Conservation (phyloP, 2,888 invertebrate genomes). For the Heterodera filipjevi region DNA sequence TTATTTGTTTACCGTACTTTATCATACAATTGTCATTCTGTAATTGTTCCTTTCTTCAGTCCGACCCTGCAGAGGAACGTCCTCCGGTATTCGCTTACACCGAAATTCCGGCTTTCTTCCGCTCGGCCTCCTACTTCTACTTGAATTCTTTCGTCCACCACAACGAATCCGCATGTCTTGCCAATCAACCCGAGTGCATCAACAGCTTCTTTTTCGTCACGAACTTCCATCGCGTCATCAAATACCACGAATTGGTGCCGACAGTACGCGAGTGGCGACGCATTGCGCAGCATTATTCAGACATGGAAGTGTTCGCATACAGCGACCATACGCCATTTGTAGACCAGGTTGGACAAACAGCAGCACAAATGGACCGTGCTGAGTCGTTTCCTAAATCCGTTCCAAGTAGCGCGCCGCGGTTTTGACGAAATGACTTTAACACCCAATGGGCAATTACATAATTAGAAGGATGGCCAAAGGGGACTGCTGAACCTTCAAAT, state of each 20-base stretch:
- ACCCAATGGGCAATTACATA: too few species aligned
- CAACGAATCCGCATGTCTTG: slow-evolving; percentile 55
- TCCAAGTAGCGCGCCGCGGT: too few species aligned
- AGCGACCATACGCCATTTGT: slow-evolving; percentile 60
- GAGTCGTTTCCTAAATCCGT: too few species aligned
- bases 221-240: slow-evolving; percentile 56
- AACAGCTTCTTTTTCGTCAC: slow-evolving; percentile 59
- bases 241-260: slow-evolving; percentile 60
- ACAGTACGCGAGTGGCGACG: slow-evolving; percentile 51
- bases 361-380: neutral
- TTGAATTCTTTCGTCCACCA: slow-evolving; percentile 57
- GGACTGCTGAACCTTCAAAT: too few species aligned
- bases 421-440: neutral
- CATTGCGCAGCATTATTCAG: slow-evolving; percentile 51
- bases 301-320: slow-evolving; percentile 52
- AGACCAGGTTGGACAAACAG: slow-evolving; percentile 45
- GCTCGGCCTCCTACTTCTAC: slow-evolving; percentile 58
- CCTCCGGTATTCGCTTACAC: slow-evolving; percentile 47
- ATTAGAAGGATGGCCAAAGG: too few species aligned
- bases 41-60: too few species aligned
- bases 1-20: too few species aligned
- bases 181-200: slow-evolving; percentile 51
- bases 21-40: too few species aligned
- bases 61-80: slow-evolving; percentile 37
- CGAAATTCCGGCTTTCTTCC: slow-evolving; percentile 61